Conservation (phyloP, 2,797 vertebrate genomes). For the Myotis pilosus region DNA sequence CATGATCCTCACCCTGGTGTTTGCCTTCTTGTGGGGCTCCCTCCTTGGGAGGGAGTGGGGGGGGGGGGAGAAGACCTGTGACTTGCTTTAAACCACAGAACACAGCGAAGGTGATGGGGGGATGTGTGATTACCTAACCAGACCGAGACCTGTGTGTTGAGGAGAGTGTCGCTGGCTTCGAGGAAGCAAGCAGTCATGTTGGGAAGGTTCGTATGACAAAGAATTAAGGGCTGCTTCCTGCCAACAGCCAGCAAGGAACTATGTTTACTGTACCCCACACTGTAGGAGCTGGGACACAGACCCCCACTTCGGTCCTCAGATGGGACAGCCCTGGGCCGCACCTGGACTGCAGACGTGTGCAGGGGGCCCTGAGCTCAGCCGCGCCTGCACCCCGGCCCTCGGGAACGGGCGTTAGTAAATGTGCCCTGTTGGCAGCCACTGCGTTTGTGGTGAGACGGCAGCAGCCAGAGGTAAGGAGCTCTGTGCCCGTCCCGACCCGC, state of each 20-base stretch:
- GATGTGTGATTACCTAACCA: accelerated
- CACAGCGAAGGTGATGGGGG: accelerated
- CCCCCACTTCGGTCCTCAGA: neutral
- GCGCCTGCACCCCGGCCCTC: neutral
- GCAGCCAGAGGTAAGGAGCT: neutral
- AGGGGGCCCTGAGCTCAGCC: neutral
- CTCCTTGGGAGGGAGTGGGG: neutral
- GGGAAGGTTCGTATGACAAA: neutral
- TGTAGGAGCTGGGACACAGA: accelerated
- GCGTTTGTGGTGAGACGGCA: neutral
- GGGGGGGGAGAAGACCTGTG: neutral
- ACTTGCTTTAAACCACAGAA: neutral
- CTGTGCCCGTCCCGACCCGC: neutral
- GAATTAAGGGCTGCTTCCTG: neutral
- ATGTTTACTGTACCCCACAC: neutral
- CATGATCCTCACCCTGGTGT: neutral
- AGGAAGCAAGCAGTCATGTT: neutral
- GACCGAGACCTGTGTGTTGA: neutral
- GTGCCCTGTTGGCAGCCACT: neutral
- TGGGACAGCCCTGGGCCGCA: neutral
- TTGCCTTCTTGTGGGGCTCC: neutral
- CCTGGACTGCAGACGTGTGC: neutral
- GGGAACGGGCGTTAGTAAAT: neutral
- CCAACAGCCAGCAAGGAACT: neutral
- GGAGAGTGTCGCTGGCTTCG: neutral